Conservation (phyloP, 2,888 invertebrate genomes). For the Morpho deidamia region DNA sequence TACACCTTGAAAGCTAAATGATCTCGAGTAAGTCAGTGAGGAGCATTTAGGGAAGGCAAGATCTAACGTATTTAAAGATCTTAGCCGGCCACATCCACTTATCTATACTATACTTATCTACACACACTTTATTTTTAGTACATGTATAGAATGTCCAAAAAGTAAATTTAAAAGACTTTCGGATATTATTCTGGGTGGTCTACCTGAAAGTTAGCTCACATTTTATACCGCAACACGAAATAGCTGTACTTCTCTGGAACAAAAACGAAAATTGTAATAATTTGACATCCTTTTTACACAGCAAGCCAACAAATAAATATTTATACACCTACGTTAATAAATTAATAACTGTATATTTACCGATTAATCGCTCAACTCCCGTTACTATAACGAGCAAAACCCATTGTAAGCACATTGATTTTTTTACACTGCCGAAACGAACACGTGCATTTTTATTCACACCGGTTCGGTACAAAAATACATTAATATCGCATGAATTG, state of each 20-base stretch:
- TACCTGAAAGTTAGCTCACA: not conserved
- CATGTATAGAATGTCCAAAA: too few relatives aligned
- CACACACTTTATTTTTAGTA: too few relatives aligned
- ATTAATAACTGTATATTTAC: constrained; percentile 20
- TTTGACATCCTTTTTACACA: constrained; percentile 21
- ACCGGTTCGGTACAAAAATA: constrained; percentile 8
- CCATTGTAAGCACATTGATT: not conserved
- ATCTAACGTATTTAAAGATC: too few relatives aligned
- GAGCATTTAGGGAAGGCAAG: too few relatives aligned
- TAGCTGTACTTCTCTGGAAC: constrained; percentile 1
- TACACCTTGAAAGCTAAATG: too few relatives aligned
- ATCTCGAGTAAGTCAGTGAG: too few relatives aligned
- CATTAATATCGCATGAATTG: constrained; percentile 23
- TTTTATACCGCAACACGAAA: not conserved
- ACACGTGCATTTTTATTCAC: constrained; percentile 42
- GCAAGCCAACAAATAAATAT: constrained; percentile 25
- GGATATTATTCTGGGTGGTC: not conserved
- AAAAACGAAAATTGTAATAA: constrained; percentile 16
- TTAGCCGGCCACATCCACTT: too few relatives aligned
- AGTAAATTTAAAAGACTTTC: too few relatives aligned
- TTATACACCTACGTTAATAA: constrained; percentile 24
- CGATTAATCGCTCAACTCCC: constrained; percentile 13
- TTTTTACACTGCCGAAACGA: constrained; percentile 20
- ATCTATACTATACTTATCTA: too few relatives aligned
- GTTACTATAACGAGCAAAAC: constrained; percentile 11